Evolutionary conservation across 2,113 vertebrate species (phyloP).

Genomic region (Rhynchomys soricoides): DNA sequence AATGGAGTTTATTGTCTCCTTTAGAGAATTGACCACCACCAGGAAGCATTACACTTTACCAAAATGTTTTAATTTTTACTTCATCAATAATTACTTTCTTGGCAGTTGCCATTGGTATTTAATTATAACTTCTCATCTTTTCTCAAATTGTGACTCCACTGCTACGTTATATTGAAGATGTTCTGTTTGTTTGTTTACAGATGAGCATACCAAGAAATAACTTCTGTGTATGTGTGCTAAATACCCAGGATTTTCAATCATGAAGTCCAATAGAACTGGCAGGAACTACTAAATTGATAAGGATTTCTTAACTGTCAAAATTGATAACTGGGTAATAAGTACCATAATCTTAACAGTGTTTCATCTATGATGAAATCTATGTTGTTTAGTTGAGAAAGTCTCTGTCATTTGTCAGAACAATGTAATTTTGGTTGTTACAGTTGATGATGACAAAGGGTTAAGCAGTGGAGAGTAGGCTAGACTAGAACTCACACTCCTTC

Average conservation of each 20-base stretch:
- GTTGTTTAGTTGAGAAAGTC: background rate
- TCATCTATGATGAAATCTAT: background rate
- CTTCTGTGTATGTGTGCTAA: background rate
- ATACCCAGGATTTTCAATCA: background rate
- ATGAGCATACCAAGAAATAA: background rate
- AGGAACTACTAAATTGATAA: background rate
- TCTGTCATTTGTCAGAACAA: background rate
- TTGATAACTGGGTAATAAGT: background rate
- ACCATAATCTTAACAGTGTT: background rate
- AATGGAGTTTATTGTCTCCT: background rate
- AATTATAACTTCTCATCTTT: background rate
- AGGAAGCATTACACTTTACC: background rate
- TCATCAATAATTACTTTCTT: background rate
- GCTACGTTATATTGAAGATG: background rate
- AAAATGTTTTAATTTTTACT: background rate
- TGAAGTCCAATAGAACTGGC: background rate
- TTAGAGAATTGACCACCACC: background rate
- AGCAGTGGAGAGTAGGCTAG: background rate
- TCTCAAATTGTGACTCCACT: background rate
- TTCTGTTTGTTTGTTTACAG: background rate
- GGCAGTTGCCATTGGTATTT: background rate
- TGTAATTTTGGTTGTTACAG: background rate
- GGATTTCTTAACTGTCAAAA: background rate
- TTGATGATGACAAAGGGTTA: no score
- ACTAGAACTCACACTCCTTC: background rate